Base-by-base conservation (phyloP, 2,797 vertebrate genomes). In the Lagodon rhomboides region DNA sequence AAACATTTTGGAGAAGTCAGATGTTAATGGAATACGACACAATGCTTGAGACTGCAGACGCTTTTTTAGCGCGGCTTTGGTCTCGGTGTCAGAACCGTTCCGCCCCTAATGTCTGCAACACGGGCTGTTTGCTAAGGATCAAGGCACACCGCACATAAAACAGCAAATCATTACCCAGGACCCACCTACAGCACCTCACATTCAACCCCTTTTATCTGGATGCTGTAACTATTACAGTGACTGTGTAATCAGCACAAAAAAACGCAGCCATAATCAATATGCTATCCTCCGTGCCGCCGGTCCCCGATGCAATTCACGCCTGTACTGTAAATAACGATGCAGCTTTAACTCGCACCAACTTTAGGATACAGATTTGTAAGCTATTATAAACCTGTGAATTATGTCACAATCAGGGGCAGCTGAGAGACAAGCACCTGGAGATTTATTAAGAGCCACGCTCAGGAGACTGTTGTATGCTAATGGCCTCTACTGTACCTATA, bases 281-380 rank as follows among this genome's bases (percentile, higher is more conserved):
- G 68, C 62, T 60, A 47, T 56, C 46, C 51, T 70, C 43, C 53
- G 66, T 30, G 20, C 62, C 20, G 69, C 30, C 38, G 27, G 46
- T 73, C 81, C 34, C 71, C 80, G 4, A 18, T 66, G 65, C 77
- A 67, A 68, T 79, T 58, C 47, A 54, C 22, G 34, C 34, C 34
- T 34, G 34, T 70, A 68, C 75, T 72, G 78, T 89, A 88, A 87
- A 80, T 84, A 87, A 87, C 63, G 82, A 85, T 73, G 56, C 73
- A 34, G 75, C 51, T 77, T 78, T 80, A 75, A 75, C 56, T 86
- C 15, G n/a, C 1, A 86, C 75, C 56, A 79, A 77, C 75, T 86
- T 64, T 17, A 73, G 60, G 77, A 75, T 53, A 63, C 47, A 72
- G 50, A 89, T 79, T 73, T 88, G 68, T 75, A 77, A 80, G 75